These are phyloP conservation scores for Caenorhabditis sp. DNA, from an alignment of 2,888 invertebrate genomes.

Conservation along the genomic window DNA sequence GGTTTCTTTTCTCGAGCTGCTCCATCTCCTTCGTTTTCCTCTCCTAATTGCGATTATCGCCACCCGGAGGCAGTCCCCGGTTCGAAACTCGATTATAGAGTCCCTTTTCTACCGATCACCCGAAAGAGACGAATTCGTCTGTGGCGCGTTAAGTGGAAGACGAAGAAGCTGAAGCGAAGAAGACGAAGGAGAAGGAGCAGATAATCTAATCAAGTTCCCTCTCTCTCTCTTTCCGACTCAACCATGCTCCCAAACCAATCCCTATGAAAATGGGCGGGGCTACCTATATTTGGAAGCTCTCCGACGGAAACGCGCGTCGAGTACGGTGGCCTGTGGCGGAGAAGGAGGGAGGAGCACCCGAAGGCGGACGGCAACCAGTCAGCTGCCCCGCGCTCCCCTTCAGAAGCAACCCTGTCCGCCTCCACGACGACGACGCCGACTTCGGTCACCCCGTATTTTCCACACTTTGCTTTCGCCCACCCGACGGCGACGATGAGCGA, in stretches of 20 bases:
- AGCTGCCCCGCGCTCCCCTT: constrained; percentile 42
- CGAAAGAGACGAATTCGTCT: constrained; percentile 13
- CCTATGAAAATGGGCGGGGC: constrained; percentile 49
- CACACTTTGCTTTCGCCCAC: constrained; percentile 19
- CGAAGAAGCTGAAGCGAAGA: constrained; percentile 33
- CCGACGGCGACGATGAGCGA: constrained; percentile 60
- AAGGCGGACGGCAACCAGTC: constrained; percentile 50
- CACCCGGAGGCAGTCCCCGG: constrained; percentile 36
- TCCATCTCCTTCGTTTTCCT: constrained; percentile 2
- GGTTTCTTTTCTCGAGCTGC: neutral
- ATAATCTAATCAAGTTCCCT: constrained; percentile 51
- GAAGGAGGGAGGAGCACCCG: constrained; percentile 30
- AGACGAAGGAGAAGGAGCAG: constrained; percentile 45
- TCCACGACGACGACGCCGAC: constrained; percentile 49
- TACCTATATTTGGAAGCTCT: constrained; percentile 38
- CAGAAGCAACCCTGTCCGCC: constrained; percentile 45
- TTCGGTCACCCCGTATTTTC: constrained; percentile 30
- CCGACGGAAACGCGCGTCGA: constrained; percentile 25
- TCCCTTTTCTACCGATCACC: constrained; percentile 24
- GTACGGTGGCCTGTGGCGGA: constrained; percentile 44
- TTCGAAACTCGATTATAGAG: constrained; percentile 53
- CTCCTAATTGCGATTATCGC: constrained; percentile 63
- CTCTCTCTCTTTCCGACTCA: constrained; percentile 12
- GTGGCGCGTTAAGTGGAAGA: constrained; percentile 2
- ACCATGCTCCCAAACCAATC: constrained; percentile 34